Evolutionary conservation across 2,113 vertebrate genomes (phyloP).

Genomic region (Pseudonaja textilis): DNA sequence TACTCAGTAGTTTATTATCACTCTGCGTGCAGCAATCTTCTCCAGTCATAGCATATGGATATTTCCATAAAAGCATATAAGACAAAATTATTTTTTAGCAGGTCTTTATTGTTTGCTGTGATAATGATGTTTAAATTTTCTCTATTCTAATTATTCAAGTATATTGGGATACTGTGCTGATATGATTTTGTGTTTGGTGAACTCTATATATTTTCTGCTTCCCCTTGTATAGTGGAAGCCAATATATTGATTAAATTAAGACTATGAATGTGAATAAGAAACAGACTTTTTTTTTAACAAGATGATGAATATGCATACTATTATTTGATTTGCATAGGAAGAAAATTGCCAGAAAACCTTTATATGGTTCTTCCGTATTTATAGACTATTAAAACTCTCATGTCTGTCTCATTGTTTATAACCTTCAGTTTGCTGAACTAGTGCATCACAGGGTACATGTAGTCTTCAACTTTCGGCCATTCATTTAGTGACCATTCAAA

Average conservation of each 20-base stretch:
- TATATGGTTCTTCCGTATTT: neutral
- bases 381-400: neutral
- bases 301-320: neutral
- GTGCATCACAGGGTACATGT: neutral
- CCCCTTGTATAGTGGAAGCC: neutral
- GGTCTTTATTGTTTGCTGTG: neutral
- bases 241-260: neutral
- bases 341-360: neutral
- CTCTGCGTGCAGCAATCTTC: neutral
- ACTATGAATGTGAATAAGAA: neutral
- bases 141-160: neutral
- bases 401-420: neutral
- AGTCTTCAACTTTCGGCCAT: neutral
- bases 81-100: neutral
- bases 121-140: neutral
- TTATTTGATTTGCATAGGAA: neutral
- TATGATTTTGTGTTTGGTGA: neutral
- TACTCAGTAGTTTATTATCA: neutral
- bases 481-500: neutral
- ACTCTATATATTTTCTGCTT: neutral
- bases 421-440: neutral
- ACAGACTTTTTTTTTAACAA: neutral
- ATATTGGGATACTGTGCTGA: neutral
- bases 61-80: neutral
- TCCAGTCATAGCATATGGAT: neutral